These are phyloP conservation scores for Sisyra terminalis DNA, from an alignment of 2,888 invertebrate genomes.

Conservation along the genomic window DNA sequence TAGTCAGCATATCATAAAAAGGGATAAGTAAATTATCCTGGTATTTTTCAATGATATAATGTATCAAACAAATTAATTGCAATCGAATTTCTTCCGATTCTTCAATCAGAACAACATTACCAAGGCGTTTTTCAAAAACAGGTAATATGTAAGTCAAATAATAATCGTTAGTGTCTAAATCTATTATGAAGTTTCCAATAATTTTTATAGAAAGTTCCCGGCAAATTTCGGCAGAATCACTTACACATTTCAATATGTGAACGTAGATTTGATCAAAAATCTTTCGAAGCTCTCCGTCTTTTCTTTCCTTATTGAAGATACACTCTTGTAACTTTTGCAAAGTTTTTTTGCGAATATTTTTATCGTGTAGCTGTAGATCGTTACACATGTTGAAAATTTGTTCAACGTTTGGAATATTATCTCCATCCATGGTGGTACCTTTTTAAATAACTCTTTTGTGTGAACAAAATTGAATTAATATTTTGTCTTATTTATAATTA, in stretches of 20 bases:
- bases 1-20: constrained; percentile 60
- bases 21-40: constrained; percentile 39
- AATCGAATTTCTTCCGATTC: constrained; percentile 70
- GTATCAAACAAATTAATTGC: constrained; percentile 46
- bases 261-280: constrained; percentile 29
- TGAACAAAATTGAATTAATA: too few relatives aligned
- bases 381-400: constrained; percentile 16
- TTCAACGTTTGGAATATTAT: neutral
- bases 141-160: constrained; percentile 62
- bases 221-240: constrained; percentile 45
- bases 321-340: constrained; percentile 35
- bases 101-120: constrained; percentile 53
- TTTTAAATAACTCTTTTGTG: too few relatives aligned
- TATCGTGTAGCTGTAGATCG: constrained; percentile 40
- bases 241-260: constrained; percentile 27
- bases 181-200: constrained; percentile 35
- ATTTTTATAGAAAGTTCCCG: constrained; percentile 39
- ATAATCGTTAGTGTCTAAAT: constrained; percentile 47
- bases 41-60: constrained; percentile 46
- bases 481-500: too few relatives aligned
- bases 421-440: too few relatives aligned
- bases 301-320: constrained; percentile 27
- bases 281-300: constrained; percentile 23
- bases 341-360: constrained; percentile 36
- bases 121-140: constrained; percentile 58